Percentiles rank a stretch among this genome's conserved stretches.
Evolutionary conservation across 2,113 vertebrate genomes (phyloP).

Genomic region (Xiphias gladius): DNA sequence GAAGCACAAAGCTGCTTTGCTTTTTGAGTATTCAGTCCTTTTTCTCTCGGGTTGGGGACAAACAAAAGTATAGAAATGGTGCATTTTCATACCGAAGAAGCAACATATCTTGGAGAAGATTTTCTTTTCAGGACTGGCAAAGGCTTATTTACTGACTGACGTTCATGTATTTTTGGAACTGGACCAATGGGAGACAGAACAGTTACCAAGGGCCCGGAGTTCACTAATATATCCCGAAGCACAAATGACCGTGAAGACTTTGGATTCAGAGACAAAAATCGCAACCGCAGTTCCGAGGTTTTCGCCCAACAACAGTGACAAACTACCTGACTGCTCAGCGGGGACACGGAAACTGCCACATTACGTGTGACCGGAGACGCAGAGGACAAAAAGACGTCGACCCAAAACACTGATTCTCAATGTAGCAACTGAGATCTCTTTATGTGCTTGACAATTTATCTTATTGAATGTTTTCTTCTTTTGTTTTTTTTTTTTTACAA

Average conservation of each 20-base stretch:
- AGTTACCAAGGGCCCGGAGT: background rate
- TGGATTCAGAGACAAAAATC: background rate
- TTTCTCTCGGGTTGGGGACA: background rate
- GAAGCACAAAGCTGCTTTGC: conserved; percentile 27
- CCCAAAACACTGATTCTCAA: background rate
- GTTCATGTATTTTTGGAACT: background rate
- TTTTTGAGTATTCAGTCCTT: background rate
- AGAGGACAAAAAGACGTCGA: background rate
- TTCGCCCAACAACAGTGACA: conserved; percentile 25
- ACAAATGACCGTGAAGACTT: background rate
- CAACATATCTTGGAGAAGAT: background rate
- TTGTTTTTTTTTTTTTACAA: background rate
- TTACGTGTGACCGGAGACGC: background rate
- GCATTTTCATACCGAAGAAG: background rate
- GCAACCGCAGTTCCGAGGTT: background rate
- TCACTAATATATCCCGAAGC: background rate
- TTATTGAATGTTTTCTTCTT: conserved; percentile 29
- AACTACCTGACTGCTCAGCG: conserved; percentile 14
- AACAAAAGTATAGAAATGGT: background rate
- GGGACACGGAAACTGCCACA: background rate
- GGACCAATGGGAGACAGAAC: background rate
- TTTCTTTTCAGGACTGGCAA: conserved; percentile 1
- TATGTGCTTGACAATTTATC: conserved; percentile 19
- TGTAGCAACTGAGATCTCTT: conserved; percentile 32
- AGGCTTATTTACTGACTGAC: background rate